Evolutionary conservation across 1,140 invertebrate genomes (phyloP).

Genomic region (Drosophila persimilis): DNA sequence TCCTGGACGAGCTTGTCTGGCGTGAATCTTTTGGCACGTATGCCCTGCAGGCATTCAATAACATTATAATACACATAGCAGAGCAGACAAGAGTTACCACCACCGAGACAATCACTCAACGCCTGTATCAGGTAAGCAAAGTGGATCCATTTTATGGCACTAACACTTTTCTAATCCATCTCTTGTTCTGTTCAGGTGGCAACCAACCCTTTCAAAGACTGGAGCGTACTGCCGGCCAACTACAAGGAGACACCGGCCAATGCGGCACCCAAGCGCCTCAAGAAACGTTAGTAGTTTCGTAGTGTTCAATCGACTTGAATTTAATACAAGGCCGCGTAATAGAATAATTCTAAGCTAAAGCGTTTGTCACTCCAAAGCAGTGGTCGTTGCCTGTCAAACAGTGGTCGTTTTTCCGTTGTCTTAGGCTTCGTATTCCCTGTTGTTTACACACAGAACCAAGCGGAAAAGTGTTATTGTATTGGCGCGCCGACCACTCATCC

Average conservation of each 20-base stretch:
- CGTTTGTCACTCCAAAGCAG: slow-evolving; percentile 67
- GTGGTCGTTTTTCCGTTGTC: too few relatives aligned
- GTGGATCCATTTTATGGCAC: too few relatives aligned
- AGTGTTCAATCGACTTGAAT: slow-evolving; percentile 17
- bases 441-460: too few relatives aligned
- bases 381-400: too few relatives aligned
- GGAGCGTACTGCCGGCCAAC: slow-evolving; percentile 86
- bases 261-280: slow-evolving; percentile 75
- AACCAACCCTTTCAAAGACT: slow-evolving; percentile 91
- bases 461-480: too few relatives aligned
- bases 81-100: slow-evolving; percentile 88
- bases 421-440: too few relatives aligned
- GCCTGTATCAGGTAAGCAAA: slow-evolving; percentile 82
- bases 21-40: slow-evolving; percentile 89
- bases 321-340: slow-evolving; percentile 49
- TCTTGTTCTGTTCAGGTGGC: slow-evolving; percentile 84
- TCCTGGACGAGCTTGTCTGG: slow-evolving; percentile 94
- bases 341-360: slow-evolving; percentile 50
- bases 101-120: slow-evolving; percentile 83
- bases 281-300: slow-evolving; percentile 82
- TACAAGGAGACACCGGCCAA: slow-evolving; percentile 76
- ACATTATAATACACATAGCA: slow-evolving; percentile 90
- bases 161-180: slow-evolving; percentile 84
- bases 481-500: too few relatives aligned
- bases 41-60: slow-evolving; percentile 90